A percentile compares a stretch with the other conserved stretches of the same genome.
Conservation (phyloP, 2,113 vertebrate genomes). For the Nymphicus hollandicus region DNA sequence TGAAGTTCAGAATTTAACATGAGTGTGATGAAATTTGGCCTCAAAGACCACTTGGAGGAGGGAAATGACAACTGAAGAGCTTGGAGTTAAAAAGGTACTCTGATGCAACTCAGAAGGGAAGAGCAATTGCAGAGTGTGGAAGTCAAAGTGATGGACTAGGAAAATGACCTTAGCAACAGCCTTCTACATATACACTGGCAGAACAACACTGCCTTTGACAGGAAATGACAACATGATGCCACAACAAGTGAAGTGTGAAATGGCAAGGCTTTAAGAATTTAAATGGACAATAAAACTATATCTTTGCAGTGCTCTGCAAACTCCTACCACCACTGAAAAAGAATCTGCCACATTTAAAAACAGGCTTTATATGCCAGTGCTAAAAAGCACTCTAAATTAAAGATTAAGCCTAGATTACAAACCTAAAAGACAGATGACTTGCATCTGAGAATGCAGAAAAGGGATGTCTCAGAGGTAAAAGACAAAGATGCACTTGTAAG, state of each 20-base stretch:
- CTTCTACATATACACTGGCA: neutral
- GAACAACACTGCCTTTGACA: slow-evolving; percentile 15
- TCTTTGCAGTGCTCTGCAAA: neutral
- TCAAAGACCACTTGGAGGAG: neutral
- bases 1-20: neutral
- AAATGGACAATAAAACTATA: neutral
- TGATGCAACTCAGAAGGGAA: neutral
- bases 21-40: neutral
- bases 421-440: neutral
- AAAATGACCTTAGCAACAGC: slow-evolving; percentile 6
- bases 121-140: neutral
- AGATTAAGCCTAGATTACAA: neutral
- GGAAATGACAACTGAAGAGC: neutral
- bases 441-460: neutral
- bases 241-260: neutral
- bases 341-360: neutral
- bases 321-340: neutral
- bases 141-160: slow-evolving; percentile 4
- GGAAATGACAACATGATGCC: neutral
- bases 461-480: neutral
- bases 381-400: neutral
- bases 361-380: neutral
- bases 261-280: neutral
- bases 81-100: neutral
- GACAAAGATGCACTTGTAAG: neutral